phyloP scores from a whole-genome alignment of 92 coral and sea anemone species.

The Epizoanthus rinbou region DNA sequence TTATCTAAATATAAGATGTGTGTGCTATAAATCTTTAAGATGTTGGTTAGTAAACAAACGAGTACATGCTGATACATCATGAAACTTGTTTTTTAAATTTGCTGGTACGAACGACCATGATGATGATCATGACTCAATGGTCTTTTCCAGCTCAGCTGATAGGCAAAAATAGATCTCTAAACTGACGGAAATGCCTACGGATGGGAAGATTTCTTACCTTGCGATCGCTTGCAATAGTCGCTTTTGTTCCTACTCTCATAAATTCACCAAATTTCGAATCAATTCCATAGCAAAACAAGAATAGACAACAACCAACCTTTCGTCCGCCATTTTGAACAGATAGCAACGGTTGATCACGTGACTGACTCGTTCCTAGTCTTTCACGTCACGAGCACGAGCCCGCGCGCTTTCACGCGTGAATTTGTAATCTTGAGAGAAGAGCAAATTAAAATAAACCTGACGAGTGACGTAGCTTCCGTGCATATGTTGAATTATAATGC shows the following conservation, averaged over 20 bases:
- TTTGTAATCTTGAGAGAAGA: no score
- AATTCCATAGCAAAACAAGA: not conserved
- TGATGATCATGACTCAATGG: not conserved
- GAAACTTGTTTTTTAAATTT: not conserved
- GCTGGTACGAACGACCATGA: constrained; percentile 4
- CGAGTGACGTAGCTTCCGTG: no score
- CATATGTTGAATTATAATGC: no score
- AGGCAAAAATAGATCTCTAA: no score
- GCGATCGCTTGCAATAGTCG: not conserved
- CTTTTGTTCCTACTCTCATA: not conserved
- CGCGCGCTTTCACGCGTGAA: no score
- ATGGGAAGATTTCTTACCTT: no score
- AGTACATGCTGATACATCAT: not conserved
- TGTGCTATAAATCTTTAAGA: constrained; percentile 14
- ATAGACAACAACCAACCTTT: not conserved
- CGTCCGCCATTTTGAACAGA: constrained; percentile 41
- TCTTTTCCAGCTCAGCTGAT: no score
- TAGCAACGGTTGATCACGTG: constrained; percentile 38
- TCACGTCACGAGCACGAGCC: no score
- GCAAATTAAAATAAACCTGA: no score
- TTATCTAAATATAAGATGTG: not conserved
- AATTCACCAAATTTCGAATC: not conserved
- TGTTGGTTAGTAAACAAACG: constrained; percentile 3
- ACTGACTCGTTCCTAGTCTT: constrained; percentile 27
- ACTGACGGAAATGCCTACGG: no score